Conservation (phyloP, 2,797 vertebrate genomes). For the Chanos chanos region DNA sequence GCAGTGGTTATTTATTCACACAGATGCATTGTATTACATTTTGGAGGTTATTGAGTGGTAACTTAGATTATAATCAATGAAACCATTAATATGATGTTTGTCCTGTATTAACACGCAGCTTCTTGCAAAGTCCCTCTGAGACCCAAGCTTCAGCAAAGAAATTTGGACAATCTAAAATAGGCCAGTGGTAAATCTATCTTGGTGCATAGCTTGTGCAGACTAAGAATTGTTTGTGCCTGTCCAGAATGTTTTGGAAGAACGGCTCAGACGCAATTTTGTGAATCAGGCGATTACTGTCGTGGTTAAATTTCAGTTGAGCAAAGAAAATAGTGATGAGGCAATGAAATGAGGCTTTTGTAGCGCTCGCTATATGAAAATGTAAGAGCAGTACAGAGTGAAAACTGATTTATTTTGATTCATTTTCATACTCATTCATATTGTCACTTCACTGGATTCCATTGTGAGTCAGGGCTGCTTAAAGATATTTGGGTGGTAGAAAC, state of each 20-base stretch:
- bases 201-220: background rate
- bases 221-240: background rate
- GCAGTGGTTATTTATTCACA: slow-evolving; percentile 65
- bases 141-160: background rate
- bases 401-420: too few relatives aligned
- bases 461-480: background rate
- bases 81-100: slow-evolving; percentile 56
- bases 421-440: too few relatives aligned
- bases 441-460: background rate
- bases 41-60: slow-evolving; percentile 52
- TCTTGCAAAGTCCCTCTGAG: background rate
- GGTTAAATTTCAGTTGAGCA: too few relatives aligned
- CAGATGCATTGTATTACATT: slow-evolving; percentile 69
- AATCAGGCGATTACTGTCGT: too few relatives aligned
- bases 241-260: too few relatives aligned
- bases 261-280: too few relatives aligned
- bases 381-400: too few relatives aligned
- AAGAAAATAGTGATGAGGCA: too few relatives aligned
- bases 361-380: too few relatives aligned
- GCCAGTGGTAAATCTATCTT: slow-evolving; percentile 9
- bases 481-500: slow-evolving; percentile 3
- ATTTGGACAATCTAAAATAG: background rate
- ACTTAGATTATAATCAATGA: slow-evolving; percentile 63
- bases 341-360: too few relatives aligned
- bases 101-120: slow-evolving; percentile 10